Conservation (phyloP, 2,888 invertebrate species). For the Malthinus seriepunctatus region DNA sequence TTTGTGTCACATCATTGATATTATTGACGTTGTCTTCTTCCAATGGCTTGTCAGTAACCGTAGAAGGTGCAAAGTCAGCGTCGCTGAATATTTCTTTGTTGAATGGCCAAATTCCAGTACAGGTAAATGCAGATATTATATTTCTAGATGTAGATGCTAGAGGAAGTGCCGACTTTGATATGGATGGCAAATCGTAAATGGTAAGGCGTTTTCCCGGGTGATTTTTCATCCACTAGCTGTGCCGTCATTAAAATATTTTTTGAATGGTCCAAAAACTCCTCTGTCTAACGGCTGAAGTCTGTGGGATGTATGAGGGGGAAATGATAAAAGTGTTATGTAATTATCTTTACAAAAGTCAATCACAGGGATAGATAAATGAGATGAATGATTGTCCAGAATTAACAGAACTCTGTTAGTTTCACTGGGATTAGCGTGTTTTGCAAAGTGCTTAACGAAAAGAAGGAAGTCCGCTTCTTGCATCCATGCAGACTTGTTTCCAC, state of each 20-base stretch:
- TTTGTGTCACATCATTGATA: too few relatives aligned
- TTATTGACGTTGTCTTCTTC: not conserved
- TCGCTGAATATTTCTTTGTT: constrained; percentile 29
- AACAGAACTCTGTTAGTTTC: not conserved
- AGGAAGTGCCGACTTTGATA: constrained; percentile 13
- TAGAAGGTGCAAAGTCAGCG: constrained; percentile 29
- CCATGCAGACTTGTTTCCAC: constrained; percentile 20
- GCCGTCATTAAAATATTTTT: constrained; percentile 24
- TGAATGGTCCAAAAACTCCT: constrained; percentile 23
- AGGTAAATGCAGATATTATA: constrained; percentile 27
- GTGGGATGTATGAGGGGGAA: constrained; percentile 22
- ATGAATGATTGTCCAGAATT: constrained; percentile 3
- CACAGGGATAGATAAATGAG: not conserved
- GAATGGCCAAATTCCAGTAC: constrained; percentile 27
- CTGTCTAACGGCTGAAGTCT: constrained; percentile 25
- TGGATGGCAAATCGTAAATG: constrained; percentile 23
- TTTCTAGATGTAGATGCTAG: constrained; percentile 23
- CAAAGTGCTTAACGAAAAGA: constrained; percentile 4
- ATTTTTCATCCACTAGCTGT: constrained; percentile 21
- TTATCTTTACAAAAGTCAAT: constrained; percentile 28
- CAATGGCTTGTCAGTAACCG: constrained; percentile 28
- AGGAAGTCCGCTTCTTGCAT: constrained; percentile 8
- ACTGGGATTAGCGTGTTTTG: not conserved
- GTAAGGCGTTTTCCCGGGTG: constrained; percentile 22
- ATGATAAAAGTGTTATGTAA: constrained; percentile 24